Evolutionary conservation across 2,797 vertebrate species (phyloP).

Genomic region (Ibycter americanus): DNA sequence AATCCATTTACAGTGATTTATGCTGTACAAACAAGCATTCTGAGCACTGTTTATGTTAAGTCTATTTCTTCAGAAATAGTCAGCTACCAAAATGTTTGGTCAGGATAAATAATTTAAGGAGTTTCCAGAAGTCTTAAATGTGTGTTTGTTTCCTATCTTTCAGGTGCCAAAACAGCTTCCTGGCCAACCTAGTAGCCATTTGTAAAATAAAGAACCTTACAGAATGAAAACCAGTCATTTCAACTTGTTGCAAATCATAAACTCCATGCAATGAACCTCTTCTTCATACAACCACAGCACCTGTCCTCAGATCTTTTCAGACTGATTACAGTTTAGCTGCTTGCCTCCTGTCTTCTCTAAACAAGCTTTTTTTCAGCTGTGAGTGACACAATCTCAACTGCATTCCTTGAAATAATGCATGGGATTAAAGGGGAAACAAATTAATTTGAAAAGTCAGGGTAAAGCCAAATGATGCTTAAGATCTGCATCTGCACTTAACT

Average conservation of each 20-base stretch:
- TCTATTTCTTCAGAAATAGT: not conserved
- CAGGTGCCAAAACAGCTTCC: not conserved
- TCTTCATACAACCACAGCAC: not conserved
- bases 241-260: not conserved
- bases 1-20: not conserved
- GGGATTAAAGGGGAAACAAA: not conserved
- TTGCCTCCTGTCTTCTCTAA: not conserved
- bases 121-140: not conserved
- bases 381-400: not conserved
- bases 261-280: not conserved
- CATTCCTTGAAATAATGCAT: not conserved
- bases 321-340: not conserved
- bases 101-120: not conserved
- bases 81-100: not conserved
- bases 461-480: not conserved
- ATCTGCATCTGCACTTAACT: not conserved
- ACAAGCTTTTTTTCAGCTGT: not conserved
- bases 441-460: not conserved
- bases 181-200: not conserved
- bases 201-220: not conserved
- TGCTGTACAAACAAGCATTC: not conserved
- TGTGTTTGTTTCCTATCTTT: not conserved
- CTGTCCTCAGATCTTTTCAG: not conserved
- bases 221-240: not conserved
- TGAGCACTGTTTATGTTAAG: not conserved